A percentile compares a stretch with the other conserved stretches of the same genome.
Conservation (phyloP, 92 coral and sea anemone genomes). For the Isaurus tuberculatus region DNA sequence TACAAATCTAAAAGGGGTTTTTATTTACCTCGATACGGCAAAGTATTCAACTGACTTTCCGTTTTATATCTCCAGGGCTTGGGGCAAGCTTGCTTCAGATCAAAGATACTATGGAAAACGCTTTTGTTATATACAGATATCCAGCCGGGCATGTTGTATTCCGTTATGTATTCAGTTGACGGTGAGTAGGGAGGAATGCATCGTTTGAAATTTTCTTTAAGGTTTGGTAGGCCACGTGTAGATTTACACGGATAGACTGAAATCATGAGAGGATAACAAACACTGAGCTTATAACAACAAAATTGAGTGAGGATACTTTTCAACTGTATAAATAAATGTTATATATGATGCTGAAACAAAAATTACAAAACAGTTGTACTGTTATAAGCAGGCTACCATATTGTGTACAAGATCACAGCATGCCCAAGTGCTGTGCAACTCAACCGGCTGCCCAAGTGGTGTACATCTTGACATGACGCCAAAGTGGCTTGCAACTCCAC, state of each 20-base stretch:
- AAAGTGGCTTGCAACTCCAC: no score
- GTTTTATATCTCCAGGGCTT: constrained; percentile 89
- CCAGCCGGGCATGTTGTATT: constrained; percentile 81
- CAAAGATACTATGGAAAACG: constrained; percentile 58
- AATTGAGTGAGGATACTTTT: no score
- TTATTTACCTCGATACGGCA: constrained; percentile 59
- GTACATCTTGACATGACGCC: no score
- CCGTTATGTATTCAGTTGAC: constrained; percentile 64
- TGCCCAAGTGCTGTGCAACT: no score
- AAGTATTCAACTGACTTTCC: constrained; percentile 65
- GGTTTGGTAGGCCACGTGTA: constrained; percentile 20
- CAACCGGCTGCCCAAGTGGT: no score
- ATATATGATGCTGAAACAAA: no score
- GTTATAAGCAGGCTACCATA: no score
- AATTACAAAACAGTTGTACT: no score
- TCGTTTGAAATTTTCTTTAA: constrained; percentile 41
- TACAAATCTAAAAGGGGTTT: no score
- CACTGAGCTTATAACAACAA: no score
- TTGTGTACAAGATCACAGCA: no score
- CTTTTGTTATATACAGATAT: constrained; percentile 74
- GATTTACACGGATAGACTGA: constrained; percentile 67
- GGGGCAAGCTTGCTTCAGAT: constrained; percentile 73
- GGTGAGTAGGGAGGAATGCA: constrained; percentile 75
- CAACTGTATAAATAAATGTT: no score
- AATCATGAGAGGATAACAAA: neutral